phyloP scores from a whole-genome alignment of 2,797 vertebrate species.

The Diglossa cyanea region DNA sequence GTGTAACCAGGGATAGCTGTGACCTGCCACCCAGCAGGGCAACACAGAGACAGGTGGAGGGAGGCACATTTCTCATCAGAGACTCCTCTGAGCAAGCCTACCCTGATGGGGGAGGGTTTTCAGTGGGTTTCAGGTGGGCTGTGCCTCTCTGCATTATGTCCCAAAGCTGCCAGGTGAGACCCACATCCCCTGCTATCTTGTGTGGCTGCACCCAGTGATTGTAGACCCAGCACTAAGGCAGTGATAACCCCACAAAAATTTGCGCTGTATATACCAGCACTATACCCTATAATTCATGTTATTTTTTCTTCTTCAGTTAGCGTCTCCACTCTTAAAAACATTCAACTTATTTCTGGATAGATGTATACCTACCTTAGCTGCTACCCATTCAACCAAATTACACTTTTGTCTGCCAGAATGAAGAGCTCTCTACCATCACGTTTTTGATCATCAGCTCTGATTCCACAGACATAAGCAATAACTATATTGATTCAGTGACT shows the following conservation, averaged over 20 bases:
- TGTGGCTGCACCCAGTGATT: background rate
- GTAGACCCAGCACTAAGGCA: background rate
- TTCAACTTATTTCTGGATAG: background rate
- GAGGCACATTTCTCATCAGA: background rate
- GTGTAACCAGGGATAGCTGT: background rate
- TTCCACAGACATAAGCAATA: conserved; percentile 11
- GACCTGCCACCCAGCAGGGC: background rate
- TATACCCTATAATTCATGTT: background rate
- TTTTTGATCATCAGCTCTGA: conserved; percentile 1
- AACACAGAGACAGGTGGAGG: background rate
- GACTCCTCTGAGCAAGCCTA: background rate
- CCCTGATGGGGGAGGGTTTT: background rate
- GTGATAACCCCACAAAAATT: background rate
- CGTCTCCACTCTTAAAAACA: background rate
- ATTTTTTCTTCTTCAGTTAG: background rate
- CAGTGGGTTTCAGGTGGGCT: background rate
- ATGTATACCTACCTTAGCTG: background rate
- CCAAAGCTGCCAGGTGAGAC: background rate
- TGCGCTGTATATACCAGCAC: background rate
- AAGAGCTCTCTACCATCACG: background rate
- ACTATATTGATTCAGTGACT: background rate
- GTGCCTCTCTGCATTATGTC: background rate
- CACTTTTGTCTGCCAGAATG: background rate
- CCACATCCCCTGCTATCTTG: too few species aligned
- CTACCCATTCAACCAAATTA: background rate